A percentile compares a stretch with the other conserved stretches of the same genome.
phyloP scores from a whole-genome alignment of 2,888 invertebrate genomes.

The Oscheius myriophilus region DNA sequence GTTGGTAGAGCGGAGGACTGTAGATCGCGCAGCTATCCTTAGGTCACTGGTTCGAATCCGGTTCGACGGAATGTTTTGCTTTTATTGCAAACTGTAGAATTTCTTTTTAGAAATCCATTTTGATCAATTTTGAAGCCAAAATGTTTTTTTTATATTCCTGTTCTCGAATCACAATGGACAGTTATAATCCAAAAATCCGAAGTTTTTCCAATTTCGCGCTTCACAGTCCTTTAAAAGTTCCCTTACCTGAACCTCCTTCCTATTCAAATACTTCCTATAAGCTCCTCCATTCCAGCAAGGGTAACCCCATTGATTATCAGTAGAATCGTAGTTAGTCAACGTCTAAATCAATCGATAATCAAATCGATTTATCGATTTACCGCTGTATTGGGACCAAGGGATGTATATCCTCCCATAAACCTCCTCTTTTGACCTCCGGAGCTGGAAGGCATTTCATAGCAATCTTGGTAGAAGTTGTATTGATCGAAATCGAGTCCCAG shows the following conservation, averaged over 20 bases:
- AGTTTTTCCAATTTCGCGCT: neutral
- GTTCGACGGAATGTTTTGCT: constrained; percentile 38
- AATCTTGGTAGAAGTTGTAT: constrained; percentile 66
- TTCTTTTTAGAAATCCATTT: neutral
- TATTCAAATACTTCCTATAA: constrained; percentile 57
- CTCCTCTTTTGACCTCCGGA: constrained; percentile 5
- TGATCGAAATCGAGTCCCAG: constrained; percentile 41
- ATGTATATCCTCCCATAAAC: constrained; percentile 4
- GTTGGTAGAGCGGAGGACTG: constrained; percentile 53
- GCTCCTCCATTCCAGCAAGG: constrained; percentile 66
- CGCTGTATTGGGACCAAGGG: constrained; percentile 15
- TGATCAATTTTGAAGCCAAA: no score
- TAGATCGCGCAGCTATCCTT: constrained; percentile 37
- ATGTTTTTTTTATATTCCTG: no score
- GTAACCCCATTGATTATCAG: constrained; percentile 61
- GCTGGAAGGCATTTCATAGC: constrained; percentile 46
- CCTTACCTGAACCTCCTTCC: constrained; percentile 21
- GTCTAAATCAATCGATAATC: constrained; percentile 32
- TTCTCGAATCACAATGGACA: no score
- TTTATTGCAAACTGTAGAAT: constrained; percentile 46
- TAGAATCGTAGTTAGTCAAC: constrained; percentile 55
- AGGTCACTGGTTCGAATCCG: constrained; percentile 45
- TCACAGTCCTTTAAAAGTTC: neutral
- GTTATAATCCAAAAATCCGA: no score
- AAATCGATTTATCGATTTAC: neutral